Evolutionary conservation across 2,888 invertebrate genomes (phyloP), one percentile per base, ranked within the genome.

Genomic region (Myopa testacea): DNA sequence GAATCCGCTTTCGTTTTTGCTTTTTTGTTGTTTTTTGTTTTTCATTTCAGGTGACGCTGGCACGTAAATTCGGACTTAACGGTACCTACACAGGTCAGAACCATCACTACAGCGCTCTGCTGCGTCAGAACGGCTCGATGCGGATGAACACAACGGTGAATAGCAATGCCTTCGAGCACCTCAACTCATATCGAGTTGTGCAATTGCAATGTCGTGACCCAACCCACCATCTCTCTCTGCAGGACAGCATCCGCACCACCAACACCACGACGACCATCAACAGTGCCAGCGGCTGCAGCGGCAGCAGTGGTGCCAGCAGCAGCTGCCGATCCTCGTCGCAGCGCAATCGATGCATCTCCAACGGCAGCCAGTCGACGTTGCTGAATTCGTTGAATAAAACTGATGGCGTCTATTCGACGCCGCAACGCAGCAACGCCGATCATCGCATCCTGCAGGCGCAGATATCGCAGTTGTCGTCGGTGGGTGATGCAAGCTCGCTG

Each of bases 121-220:
- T 88, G 73, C 86, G 88, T 16, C 88, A 87, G 78, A 88, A 88
- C 72, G 89, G 89, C 50, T 89, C 89, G 38, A 80, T 89, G 82
- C 86, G 88, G 26, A 82, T 88, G 78, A 86, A 89, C 78, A 87
- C 88, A 77, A 86, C 86, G 84, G 88, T 88, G 82, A 88, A 85
- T 85, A 86, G 83, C 82, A 88, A 88, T 83, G 87, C 88, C 79
- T 81, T 87, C 81, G 87, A 87, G 79, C 87, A 86, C 74, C 87
- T 84, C 80, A 85, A 85, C 78, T 86, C 88, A 68, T 88, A 86
- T 83, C 87, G 87, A 50, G 87, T 88, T 81, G 85, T 87, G 73
- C 87, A 88, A 83, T 86, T 89, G 80, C 87, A 87, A 75, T 88
- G 87, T 83, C 88, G 88, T 82, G 88, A 89, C 81, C 87, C 86